These are phyloP conservation scores for Sipha flava DNA, from an alignment of 1,140 invertebrate species.

Conservation along the genomic window DNA sequence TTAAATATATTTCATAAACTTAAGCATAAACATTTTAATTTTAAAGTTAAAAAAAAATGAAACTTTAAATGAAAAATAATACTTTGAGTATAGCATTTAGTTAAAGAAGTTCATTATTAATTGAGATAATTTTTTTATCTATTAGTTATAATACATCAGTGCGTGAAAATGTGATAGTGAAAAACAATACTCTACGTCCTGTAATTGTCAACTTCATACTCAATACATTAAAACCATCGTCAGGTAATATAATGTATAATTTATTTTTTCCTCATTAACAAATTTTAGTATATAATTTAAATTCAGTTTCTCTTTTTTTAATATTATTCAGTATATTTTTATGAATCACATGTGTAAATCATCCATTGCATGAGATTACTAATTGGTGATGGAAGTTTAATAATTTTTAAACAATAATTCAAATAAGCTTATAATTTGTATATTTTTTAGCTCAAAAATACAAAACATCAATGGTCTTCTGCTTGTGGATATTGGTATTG, in stretches of 20 bases:
- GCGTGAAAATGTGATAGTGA: background rate
- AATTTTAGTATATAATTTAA: background rate
- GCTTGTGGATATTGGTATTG: slow-evolving; percentile 23
- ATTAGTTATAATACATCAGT: slow-evolving; percentile 9
- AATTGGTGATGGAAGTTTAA: background rate
- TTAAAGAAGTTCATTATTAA: background rate
- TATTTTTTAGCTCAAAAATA: slow-evolving; percentile 28
- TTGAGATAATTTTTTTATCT: background rate
- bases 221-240: slow-evolving; percentile 10
- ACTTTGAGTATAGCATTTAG: background rate
- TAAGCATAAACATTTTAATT: too few relatives aligned
- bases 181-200: background rate
- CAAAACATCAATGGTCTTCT: slow-evolving; percentile 6
- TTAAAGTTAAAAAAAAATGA: too few relatives aligned
- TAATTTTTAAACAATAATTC: background rate
- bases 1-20: too few relatives aligned
- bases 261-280: slow-evolving; percentile 9
- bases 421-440: background rate
- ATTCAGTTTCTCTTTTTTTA: background rate
- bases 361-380: background rate
- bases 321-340: background rate
- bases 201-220: slow-evolving; percentile 23
- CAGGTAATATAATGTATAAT: slow-evolving; percentile 27
- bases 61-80: too few relatives aligned
- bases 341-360: background rate